phyloP scores from a whole-genome alignment of 2,888 invertebrate species.

The Lepas anatifera region DNA sequence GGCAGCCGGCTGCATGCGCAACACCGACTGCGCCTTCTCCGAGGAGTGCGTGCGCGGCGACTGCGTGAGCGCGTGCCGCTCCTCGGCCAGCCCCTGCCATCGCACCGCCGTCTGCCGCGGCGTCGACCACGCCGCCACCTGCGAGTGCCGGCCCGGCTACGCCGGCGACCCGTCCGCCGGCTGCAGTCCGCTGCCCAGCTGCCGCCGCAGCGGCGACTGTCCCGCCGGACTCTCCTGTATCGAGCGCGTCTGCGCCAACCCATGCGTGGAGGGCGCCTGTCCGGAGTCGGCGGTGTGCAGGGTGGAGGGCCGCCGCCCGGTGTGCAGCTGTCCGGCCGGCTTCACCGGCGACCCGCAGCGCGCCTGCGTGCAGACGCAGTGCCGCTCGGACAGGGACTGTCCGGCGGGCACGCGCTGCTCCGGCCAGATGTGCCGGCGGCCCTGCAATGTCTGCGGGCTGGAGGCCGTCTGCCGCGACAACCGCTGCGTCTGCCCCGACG shows the following conservation, averaged over 20 bases:
- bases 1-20: slow-evolving; percentile 24
- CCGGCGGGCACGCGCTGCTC: slow-evolving; percentile 61
- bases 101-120: slow-evolving; percentile 30
- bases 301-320: slow-evolving; percentile 67
- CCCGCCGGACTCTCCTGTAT: slow-evolving; percentile 45
- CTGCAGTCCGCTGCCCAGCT: slow-evolving; percentile 22
- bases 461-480: slow-evolving; percentile 64
- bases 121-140: slow-evolving; percentile 32
- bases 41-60: slow-evolving; percentile 26
- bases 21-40: slow-evolving; percentile 21
- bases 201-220: slow-evolving; percentile 28
- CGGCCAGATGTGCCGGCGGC: slow-evolving; percentile 55
- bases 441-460: slow-evolving; percentile 66
- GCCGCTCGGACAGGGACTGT: slow-evolving; percentile 56
- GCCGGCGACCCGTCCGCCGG: slow-evolving; percentile 44
- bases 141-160: slow-evolving; percentile 77
- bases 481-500: slow-evolving; percentile 65
- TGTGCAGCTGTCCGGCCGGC: slow-evolving; percentile 72
- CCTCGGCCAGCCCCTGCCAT: slow-evolving; percentile 46
- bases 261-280: slow-evolving; percentile 44
- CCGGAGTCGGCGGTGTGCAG: slow-evolving; percentile 36
- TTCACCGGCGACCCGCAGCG: slow-evolving; percentile 71
- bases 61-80: slow-evolving; percentile 31
- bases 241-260: slow-evolving; percentile 71
- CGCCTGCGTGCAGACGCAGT: slow-evolving; percentile 44